Base-by-base conservation (phyloP, 2,888 invertebrate species). In the Tethea ocularis region DNA sequence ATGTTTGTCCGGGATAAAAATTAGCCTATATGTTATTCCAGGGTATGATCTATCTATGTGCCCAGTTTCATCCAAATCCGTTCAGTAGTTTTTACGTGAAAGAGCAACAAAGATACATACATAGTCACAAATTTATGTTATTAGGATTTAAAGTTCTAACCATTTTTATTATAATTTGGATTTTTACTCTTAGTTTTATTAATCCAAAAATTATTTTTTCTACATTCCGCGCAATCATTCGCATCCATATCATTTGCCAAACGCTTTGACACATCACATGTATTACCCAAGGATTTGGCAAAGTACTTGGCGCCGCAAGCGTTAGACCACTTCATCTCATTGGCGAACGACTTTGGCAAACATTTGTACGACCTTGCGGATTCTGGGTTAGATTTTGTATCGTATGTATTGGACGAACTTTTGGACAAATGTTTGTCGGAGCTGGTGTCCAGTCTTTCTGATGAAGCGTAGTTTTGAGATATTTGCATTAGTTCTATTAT, bases 401-500 rank as follows among this genome's bases (percentile, higher is more conserved):
- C 59, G 55, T 57, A 61, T 0, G 58, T 69, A 46, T 71, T 76
- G 20, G 66, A 67, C 65, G 62, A 72, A 64, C 64, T 68, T 64
- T 79, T 76, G 57, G 67, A 58, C 29, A 62, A 56, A 60, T 62
- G 63, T 63, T 73, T 75, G 41, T 78, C 77, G 0, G 70, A 69
- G 7, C 58, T 61, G 0, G 56, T 57, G 8, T 78, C 78, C 4
- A 78, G 26, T 53, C 61, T 67, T 29, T 78, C 81, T 0, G 76
- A 77, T 0, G 79, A 74, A 0, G 69, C 58, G 17, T 75, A 77
- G 33, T 68, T 76, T 1, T 71, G 69, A 0, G 72, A 53, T 13
- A 84, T 69, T 80, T 86, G 87, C 76, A 82, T 76, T 1, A 87
- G 26, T 55, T 87, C 86, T 57, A 87, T 87, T 57, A 84, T 75